Evolutionary conservation across 2,797 vertebrate species (phyloP).

Genomic region (Fratercula arctica): DNA sequence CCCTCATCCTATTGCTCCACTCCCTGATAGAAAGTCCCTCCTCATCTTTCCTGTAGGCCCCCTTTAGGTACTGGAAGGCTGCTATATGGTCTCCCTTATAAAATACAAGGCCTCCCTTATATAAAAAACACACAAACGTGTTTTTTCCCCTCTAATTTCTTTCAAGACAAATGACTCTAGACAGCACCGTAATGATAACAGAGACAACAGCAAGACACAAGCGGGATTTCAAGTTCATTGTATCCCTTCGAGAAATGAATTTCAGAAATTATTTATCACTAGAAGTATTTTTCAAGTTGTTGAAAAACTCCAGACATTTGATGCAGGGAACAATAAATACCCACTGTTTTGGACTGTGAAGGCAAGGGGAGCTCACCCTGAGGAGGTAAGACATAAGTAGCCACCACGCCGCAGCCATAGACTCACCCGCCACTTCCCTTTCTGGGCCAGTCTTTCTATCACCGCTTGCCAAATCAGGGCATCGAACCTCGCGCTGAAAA

Average conservation of each 20-base stretch:
- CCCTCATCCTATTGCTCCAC: neutral
- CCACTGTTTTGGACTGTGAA: neutral
- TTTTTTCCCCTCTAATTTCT: neutral
- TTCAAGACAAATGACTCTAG: neutral
- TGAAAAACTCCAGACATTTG: neutral
- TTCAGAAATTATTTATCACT: neutral
- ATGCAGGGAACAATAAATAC: neutral
- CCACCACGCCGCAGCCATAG: fast-evolving
- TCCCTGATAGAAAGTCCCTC: neutral
- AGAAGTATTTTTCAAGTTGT: neutral
- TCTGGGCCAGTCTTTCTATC: slow-evolving; percentile 77
- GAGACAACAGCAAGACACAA: neutral
- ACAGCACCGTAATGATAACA: neutral
- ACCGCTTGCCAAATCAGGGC: slow-evolving; percentile 73
- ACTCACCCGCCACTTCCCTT: slow-evolving; percentile 77
- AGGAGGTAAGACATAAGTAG: neutral
- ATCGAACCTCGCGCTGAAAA: slow-evolving; percentile 61
- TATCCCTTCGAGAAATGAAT: neutral
- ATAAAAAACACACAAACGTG: neutral
- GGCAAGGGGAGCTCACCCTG: neutral
- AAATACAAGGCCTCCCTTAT: neutral
- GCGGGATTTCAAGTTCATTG: neutral
- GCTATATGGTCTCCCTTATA: neutral
- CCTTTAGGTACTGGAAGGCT: neutral
- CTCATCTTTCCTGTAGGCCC: neutral